A percentile compares a stretch with the other conserved stretches of the same genome.
Evolutionary conservation across 2,888 invertebrate genomes (phyloP).

Genomic region (Xiphydria camelus): DNA sequence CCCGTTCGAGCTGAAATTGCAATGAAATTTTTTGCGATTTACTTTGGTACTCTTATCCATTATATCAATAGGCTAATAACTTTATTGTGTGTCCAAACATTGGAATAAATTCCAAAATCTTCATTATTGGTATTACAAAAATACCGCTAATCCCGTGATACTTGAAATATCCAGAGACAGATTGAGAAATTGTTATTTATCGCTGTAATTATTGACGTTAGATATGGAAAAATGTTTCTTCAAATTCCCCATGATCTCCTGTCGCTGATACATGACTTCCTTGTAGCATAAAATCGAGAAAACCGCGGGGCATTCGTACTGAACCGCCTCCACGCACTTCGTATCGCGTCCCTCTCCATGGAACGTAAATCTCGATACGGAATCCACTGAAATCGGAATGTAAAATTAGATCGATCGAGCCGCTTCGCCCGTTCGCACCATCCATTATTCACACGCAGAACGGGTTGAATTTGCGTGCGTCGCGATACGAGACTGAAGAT

Average conservation of each 20-base stretch:
- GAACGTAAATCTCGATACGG: constrained; percentile 67
- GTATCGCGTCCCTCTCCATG: constrained; percentile 58
- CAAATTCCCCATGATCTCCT: constrained; percentile 52
- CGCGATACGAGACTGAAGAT: too few species aligned
- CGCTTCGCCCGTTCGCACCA: not conserved
- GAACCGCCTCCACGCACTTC: constrained; percentile 62
- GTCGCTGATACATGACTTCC: constrained; percentile 60
- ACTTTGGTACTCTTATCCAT: too few species aligned
- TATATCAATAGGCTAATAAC: too few species aligned
- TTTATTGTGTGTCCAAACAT: too few species aligned
- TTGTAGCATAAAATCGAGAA: constrained; percentile 63
- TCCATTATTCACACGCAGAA: not conserved
- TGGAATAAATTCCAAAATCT: too few species aligned
- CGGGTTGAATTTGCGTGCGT: too few species aligned
- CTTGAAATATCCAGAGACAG: too few species aligned
- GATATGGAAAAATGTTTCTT: constrained; percentile 34
- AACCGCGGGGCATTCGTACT: constrained; percentile 68
- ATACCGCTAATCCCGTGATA: too few species aligned
- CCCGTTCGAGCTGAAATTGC: too few species aligned
- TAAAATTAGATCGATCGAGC: constrained; percentile 48
- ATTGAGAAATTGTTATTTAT: constrained; percentile 1
- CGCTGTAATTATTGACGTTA: constrained; percentile 6
- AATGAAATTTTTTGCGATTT: too few species aligned
- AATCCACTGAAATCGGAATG: constrained; percentile 64
- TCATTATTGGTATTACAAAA: too few species aligned